Base-by-base conservation (phyloP, 2,888 invertebrate genomes). In the Pseudeuparius sepicola region DNA sequence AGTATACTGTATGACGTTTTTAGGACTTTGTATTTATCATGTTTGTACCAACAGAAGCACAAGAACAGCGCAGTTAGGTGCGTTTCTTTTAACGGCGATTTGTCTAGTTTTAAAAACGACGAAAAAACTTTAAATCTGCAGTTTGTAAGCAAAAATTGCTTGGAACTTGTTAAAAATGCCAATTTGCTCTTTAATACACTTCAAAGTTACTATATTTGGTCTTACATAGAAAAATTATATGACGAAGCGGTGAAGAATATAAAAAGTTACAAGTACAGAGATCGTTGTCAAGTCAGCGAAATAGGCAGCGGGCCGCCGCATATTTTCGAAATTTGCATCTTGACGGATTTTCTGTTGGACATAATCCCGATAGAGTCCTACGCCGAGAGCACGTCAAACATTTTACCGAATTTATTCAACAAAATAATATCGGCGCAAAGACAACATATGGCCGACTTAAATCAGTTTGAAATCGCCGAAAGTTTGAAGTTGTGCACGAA, bases 161-260 rank as follows among this genome's bases (percentile, higher is more conserved):
- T 69, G 45, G 88, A 89, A 55, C 69, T 87, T 24, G 67, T 81
- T 9, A 88, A 88, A 60, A 84, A 83, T 12, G 85, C 86, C 2
- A 89, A 88, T 63, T 65, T 88, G 42, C 61, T 90, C 14, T 84
- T 90, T 55, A 79, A 80, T 34, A 80, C 85, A 1, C 68, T 89
- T 41, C 86, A 88, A 54, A 78, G 82, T n/a, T 78, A 78, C 37
- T 89, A 85, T 53, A 77, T 89, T 36, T 90, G 90, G 89, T 74
- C 76, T 43, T 87, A 81, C 53, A 73, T 84, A 45, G 77, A 76
- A 14, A 67, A 68, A 44, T 60, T 78, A 40, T 78, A 73, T 48
- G 70, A 73, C 36, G 70, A 70, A 28, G 51, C 61, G 7, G 44
- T 57, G 9, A 43, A 25, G 11, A 53, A 44, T 42, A 44, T 56